Conservation (phyloP, 2,888 invertebrate species). For the Agonopterix arenella region DNA sequence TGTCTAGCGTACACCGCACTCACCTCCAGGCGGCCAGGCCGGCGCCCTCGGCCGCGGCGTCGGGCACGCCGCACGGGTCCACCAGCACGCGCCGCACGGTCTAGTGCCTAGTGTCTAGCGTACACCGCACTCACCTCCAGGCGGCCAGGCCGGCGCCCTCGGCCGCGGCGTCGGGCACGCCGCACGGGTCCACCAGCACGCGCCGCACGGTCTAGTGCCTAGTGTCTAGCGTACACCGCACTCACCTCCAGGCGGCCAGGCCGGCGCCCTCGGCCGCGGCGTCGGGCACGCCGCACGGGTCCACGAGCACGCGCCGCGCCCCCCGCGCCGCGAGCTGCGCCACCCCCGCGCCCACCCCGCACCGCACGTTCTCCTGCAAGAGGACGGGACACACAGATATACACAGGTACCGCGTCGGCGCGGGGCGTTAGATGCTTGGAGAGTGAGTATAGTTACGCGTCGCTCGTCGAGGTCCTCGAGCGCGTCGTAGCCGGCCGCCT, state of each 20-base stretch:
- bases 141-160: background rate
- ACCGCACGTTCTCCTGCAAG: slow-evolving; percentile 51
- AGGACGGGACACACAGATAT: background rate
- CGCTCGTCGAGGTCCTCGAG: slow-evolving; percentile 49
- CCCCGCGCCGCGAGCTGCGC: slow-evolving; percentile 32
- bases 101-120: too few relatives aligned
- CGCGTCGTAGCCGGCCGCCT: slow-evolving; percentile 36
- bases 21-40: too few relatives aligned
- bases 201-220: background rate
- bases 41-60: too few relatives aligned
- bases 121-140: too few relatives aligned
- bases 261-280: slow-evolving; percentile 84
- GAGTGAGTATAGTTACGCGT: slow-evolving; percentile 25
- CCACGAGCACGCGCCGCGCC: slow-evolving; percentile 51
- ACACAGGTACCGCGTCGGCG: background rate
- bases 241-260: slow-evolving; percentile 76
- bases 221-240: background rate
- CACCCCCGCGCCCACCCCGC: slow-evolving; percentile 56
- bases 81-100: too few relatives aligned
- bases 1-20: too few relatives aligned
- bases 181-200: background rate
- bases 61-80: too few relatives aligned
- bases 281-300: slow-evolving; percentile 75
- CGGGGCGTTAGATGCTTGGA: background rate
- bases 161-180: background rate